A percentile compares a stretch with the other conserved stretches of the same genome.
Conservation (phyloP, 2,797 vertebrate species). For the Acrossocheilus fasciatus region DNA sequence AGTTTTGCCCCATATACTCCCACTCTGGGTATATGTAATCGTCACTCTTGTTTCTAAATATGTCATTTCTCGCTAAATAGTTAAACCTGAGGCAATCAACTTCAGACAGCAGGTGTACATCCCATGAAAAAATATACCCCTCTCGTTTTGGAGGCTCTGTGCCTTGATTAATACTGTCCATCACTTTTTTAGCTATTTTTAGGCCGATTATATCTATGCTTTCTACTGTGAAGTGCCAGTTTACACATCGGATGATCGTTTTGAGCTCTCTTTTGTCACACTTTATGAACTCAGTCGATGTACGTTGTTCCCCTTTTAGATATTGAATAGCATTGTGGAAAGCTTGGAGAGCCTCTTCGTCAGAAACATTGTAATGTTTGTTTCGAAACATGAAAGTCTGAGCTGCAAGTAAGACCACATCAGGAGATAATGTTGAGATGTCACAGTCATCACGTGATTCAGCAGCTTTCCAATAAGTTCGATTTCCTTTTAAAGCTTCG, state of each 20-base stretch:
- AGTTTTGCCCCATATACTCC: background rate
- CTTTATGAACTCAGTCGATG: background rate
- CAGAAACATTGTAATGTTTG: background rate
- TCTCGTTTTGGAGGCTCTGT: background rate
- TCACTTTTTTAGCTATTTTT: background rate
- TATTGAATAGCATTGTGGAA: background rate
- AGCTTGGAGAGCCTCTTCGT: background rate
- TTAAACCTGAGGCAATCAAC: background rate
- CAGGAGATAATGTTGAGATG: background rate
- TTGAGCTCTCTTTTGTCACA: background rate
- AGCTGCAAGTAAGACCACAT: slow-evolving; percentile 1
- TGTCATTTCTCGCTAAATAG: background rate
- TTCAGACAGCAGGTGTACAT: background rate
- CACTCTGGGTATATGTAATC: slow-evolving; percentile 2
- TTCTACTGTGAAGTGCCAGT: background rate
- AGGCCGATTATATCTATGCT: background rate
- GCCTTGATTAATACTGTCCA: background rate
- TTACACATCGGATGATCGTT: background rate
- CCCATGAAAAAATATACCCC: background rate
- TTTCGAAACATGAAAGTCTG: slow-evolving; percentile 4
- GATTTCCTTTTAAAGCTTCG: background rate
- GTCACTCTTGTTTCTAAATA: background rate
- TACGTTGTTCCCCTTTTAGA: background rate
- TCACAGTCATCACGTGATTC: background rate
- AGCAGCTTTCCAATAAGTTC: background rate